phyloP scores from a whole-genome alignment of 2,113 vertebrate genomes.

The Chlamydotis undulata region DNA sequence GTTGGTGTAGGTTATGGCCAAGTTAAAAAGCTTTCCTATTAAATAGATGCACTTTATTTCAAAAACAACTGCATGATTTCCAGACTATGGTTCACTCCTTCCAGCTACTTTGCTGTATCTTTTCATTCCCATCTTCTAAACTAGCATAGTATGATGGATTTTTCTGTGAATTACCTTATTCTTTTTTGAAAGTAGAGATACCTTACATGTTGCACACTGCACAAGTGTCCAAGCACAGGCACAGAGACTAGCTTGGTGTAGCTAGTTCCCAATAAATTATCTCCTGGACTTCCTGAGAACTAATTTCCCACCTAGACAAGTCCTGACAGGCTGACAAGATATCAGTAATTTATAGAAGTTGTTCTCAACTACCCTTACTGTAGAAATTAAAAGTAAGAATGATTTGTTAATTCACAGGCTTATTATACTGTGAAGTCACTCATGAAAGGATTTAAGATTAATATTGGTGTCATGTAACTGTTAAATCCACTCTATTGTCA shows the following conservation, averaged over 20 bases:
- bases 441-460: neutral
- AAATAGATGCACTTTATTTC: neutral
- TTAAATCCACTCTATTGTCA: neutral
- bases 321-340: neutral
- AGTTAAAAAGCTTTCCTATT: neutral
- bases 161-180: neutral
- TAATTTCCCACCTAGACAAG: neutral
- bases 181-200: neutral
- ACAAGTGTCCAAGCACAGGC: neutral
- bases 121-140: neutral
- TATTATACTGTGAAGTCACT: neutral
- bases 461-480: neutral
- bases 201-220: neutral
- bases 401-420: neutral
- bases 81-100: neutral
- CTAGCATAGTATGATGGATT: neutral
- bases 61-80: neutral
- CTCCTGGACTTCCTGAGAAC: neutral
- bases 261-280: neutral
- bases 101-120: neutral
- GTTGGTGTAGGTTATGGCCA: neutral
- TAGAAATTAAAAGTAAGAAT: slow-evolving; percentile 1
- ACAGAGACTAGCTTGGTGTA: neutral
- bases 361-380: neutral
- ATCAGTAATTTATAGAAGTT: neutral